Evolutionary conservation across 2,888 invertebrate genomes (phyloP), one percentile per base, ranked within the genome.

Genomic region (Trisateles emortualis): DNA sequence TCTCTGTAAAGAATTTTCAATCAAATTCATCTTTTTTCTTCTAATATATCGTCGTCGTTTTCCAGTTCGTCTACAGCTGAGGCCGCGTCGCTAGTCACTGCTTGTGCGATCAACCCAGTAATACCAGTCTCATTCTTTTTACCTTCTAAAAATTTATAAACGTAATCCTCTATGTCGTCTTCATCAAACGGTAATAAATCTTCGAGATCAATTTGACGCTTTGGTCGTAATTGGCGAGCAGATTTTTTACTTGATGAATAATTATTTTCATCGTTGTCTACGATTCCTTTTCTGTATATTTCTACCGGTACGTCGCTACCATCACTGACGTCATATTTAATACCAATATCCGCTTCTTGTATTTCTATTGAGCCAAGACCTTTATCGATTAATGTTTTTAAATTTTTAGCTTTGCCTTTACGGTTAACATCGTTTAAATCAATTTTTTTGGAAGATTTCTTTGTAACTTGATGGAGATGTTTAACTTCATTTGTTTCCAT

Each of bases 211-310:
- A 90, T 78, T 68, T 93, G 89, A 45, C 93, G 77, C 63, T 82
- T 90, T 3, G 50, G 64, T 24, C 87, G 78, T n/a, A 74, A 80
- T 42, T 70, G 69, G 44, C 72, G 67, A 3, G 41, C 54, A 19
- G 56, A 66, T 59, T 75, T 76, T 39, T 68, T 78, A 14, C 59
- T 46, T 16, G 64, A 59, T 17, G 76, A 63, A 70, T 92, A 88
- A 59, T 80, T 66, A 53, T 87, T 88, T 63, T 88, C 88, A 60
- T 92, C 94, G 59, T 86, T 92, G 52, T 94, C 94, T 1, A 95
- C 95, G 48, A 94, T 93, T 8, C 95, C 95, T 79, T 94, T 94
- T 73, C 92, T 90, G 73, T 95, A 95, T 68, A 93, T 87, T 77
- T 94, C 94, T 54, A 90, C 76, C 0, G 94, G 93, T 8, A 90